Evolutionary conservation across 92 coral and sea anemone species (phyloP).

Genomic region (Epizoanthus stellaris): DNA sequence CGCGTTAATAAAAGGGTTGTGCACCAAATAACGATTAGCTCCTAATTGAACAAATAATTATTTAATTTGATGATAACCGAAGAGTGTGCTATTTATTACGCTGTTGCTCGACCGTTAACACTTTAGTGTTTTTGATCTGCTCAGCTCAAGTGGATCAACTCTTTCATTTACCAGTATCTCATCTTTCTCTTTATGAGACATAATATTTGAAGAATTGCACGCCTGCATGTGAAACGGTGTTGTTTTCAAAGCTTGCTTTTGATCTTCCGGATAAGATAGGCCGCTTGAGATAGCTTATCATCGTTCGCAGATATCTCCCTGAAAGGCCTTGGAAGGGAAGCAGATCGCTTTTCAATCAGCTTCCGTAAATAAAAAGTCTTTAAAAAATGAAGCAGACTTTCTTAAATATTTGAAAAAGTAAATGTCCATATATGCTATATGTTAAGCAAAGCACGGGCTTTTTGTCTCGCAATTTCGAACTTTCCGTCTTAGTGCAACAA

Average conservation of each 20-base stretch:
- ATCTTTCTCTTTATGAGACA: neutral
- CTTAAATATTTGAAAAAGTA: neutral
- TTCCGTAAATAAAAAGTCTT: neutral
- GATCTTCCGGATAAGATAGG: slow-evolving; percentile 41
- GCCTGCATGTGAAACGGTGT: slow-evolving; percentile 15
- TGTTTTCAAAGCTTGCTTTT: slow-evolving; percentile 22
- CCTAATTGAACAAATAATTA: slow-evolving; percentile 44
- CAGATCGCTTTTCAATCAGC: slow-evolving; percentile 35
- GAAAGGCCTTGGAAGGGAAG: slow-evolving; percentile 3
- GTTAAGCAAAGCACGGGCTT: neutral
- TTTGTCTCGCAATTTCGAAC: neutral
- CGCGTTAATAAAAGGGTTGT: slow-evolving; percentile 6
- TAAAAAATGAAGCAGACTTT: neutral
- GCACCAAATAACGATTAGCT: slow-evolving; percentile 14
- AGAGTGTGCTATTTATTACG: neutral
- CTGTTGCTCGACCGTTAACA: neutral
- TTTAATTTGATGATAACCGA: slow-evolving; percentile 41
- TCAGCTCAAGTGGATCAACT: slow-evolving; percentile 11
- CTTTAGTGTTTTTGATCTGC: neutral
- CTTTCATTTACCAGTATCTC: neutral
- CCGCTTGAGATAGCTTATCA: slow-evolving; percentile 20
- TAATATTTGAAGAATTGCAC: slow-evolving; percentile 24
- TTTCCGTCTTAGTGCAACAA: neutral
- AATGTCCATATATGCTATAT: neutral
- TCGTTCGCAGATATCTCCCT: slow-evolving; percentile 16